These are phyloP conservation scores for Patella pellucida DNA, from an alignment of 2,888 invertebrate genomes.

Conservation along the genomic window DNA sequence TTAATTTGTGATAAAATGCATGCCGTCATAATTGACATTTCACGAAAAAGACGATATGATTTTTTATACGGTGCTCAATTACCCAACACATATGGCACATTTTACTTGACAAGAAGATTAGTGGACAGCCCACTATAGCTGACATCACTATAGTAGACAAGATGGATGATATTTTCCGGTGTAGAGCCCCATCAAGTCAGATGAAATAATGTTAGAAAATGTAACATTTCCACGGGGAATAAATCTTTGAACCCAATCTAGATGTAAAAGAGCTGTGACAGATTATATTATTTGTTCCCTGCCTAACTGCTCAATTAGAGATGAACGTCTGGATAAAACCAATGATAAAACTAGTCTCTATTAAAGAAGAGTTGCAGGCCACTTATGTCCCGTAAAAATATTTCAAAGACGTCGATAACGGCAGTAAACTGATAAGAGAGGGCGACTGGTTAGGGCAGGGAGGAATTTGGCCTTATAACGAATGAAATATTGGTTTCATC, in stretches of 20 bases:
- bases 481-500: conserved; percentile 39
- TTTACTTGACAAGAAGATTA: too few relatives aligned
- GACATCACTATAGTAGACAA: neutral
- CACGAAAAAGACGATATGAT: too few relatives aligned
- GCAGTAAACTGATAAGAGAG: conserved; percentile 11
- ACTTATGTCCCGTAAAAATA: conserved; percentile 10
- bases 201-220: neutral
- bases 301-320: neutral
- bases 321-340: conserved; percentile 7
- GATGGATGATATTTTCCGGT: neutral
- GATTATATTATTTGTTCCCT: conserved; percentile 10
- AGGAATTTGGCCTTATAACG: conserved; percentile 7
- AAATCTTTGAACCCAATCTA: conserved; percentile 12
- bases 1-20: too few relatives aligned
- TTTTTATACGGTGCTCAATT: too few relatives aligned
- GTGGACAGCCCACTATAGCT: too few relatives aligned
- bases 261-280: conserved; percentile 11
- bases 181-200: too few relatives aligned
- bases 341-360: conserved; percentile 7
- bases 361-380: conserved; percentile 10
- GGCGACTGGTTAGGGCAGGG: neutral
- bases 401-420: conserved; percentile 2
- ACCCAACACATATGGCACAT: too few relatives aligned
- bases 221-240: conserved; percentile 7
- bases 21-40: too few relatives aligned